Evolutionary conservation across 2,888 invertebrate species (phyloP), one percentile per base, ranked within the genome.

Genomic region (Morpho achilles): DNA sequence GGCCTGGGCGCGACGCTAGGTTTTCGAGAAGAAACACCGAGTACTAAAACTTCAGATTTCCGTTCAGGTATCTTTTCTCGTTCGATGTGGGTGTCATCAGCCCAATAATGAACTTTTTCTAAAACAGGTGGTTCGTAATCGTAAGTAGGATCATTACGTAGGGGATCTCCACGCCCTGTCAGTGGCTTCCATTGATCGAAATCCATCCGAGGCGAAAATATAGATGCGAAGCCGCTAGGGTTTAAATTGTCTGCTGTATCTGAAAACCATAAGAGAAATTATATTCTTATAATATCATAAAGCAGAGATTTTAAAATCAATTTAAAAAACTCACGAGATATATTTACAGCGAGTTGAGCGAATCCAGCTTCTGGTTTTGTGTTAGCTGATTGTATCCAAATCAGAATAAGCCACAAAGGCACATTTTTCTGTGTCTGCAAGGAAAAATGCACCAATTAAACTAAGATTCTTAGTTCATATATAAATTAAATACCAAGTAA

Each of bases 111-210:
- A 3, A 96, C 96, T 43, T 94, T 87, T 64, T 96, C 95, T 45
- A 96, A 80, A 3, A 95, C 94, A 1, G 96, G 96, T 0, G 96
- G 96, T 58, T 96, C 95, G 76, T 96, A 96, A 76, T 96, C 96
- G 76, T 94, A 96, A 0, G 96, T 96, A 7, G 96, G 96, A 75
- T 96, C 96, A 74, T 96, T 96, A 71, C 95, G 95, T 50, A 96
- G 76, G 0, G 96, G 96, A 79, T 96, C 96, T 0, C 96, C 96
- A 58, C 94, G 93, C 6, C 96, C 96, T 48, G 96, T 91, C 63
- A 90, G 67, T 0, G 96, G 96, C 64, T 94, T 95, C 96, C 96
- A 96, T 80, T 96, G 95, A 70, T 96, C 95, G 79, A 96, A 96
- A 76, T 96, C 95, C 93, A 96, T 93, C 9, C 95, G 92, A 1